Evolutionary conservation across 2,888 invertebrate genomes (phyloP), one percentile per base, ranked within the genome.

Genomic region (Ormyrus nitidulus): DNA sequence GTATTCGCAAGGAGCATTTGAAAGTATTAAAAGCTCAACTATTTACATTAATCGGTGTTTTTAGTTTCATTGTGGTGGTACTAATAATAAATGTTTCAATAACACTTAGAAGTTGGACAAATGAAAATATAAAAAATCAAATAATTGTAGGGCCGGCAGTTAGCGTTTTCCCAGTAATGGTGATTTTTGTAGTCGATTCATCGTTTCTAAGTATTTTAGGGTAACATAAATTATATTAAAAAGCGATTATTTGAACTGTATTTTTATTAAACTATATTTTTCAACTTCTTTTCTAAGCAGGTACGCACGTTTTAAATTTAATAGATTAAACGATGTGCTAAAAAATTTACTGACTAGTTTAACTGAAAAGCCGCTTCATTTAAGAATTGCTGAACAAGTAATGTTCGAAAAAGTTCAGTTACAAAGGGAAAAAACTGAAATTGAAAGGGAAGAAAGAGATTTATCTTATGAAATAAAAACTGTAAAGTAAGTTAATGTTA

Each of bases 121-220:
- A 53, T 62, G 4, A 34, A n/a, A n/a, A n/a, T n/a, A n/a, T n/a
- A n/a, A n/a, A n/a, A n/a, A n/a, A n/a, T n/a, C n/a, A n/a, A n/a
- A n/a, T n/a, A n/a, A n/a, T n/a, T n/a, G n/a, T n/a, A n/a, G n/a
- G n/a, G n/a, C n/a, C 11, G 34, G 34, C 53, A 6, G 6, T 72
- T 61, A 11, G 44, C 46, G 4, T 62, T 53, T 69, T 46, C 54
- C 69, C 76, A 5, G 10, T 69, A 5, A n/a, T 76, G 13, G n/a
- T 76, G 4, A 51, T 69, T 9, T 53, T 68, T 48, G 9, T 76
- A 5, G 76, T 58, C 6, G 76, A 76, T 61, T 7, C 61, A 6
- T 44, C 76, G 6, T 76, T 76, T 48, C 51, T 61, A 10, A 54
- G 53, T 48, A 53, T 76, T 13, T 10, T 76, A 13, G 62, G 68